Evolutionary conservation across 2,113 vertebrate genomes (phyloP).

Genomic region (Ginglymostoma cirratum): DNA sequence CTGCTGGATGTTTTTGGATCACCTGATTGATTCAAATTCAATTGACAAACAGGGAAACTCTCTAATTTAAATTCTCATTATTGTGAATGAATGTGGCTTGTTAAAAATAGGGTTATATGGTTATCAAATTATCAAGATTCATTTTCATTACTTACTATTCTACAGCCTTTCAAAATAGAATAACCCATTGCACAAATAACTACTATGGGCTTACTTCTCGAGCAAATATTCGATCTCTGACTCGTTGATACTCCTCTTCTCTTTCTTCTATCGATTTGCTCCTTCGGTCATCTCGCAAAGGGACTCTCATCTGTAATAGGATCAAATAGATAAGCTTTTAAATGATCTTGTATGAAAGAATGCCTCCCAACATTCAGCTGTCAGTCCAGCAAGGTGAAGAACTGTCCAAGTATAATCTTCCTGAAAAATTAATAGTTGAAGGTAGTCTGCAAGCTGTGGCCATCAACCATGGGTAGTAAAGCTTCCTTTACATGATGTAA

Average conservation of each 20-base stretch:
- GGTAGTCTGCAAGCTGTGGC: neutral
- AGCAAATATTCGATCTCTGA: conserved; percentile 96
- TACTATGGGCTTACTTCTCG: conserved; percentile 77
- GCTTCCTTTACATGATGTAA: neutral
- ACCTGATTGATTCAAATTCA: neutral
- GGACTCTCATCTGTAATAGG: conserved; percentile 83
- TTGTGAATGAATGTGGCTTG: neutral
- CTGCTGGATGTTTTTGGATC: neutral
- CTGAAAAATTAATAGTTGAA: neutral
- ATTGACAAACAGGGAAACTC: neutral
- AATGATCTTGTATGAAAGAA: neutral
- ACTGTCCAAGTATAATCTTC: neutral
- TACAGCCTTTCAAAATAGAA: neutral
- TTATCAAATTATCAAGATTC: neutral
- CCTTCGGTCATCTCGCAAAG: conserved; percentile 93
- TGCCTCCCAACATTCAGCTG: neutral
- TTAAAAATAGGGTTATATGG: neutral
- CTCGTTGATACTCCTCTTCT: conserved; percentile 96
- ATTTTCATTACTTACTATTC: neutral
- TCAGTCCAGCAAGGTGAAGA: neutral
- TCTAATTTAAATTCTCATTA: conserved; percentile 5
- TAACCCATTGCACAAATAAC: neutral
- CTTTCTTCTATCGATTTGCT: conserved; percentile 98
- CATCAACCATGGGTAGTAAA: neutral
- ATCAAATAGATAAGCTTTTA: neutral